Conservation (phyloP, 2,888 invertebrate species). For the Agrypnus murinus region DNA sequence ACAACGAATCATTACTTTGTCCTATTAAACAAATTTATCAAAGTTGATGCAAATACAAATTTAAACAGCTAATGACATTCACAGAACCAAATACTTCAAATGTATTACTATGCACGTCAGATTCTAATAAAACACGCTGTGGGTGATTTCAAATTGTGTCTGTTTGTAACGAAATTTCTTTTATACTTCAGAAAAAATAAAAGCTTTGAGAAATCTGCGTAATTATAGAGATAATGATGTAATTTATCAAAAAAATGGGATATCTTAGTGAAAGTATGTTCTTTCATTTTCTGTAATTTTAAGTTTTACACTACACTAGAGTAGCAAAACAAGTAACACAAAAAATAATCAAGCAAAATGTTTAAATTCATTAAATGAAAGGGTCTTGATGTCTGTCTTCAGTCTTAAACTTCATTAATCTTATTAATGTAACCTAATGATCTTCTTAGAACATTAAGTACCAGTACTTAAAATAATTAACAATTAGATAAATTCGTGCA, state of each 20-base stretch:
- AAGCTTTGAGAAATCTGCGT: slow-evolving; percentile 1
- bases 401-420: neutral
- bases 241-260: neutral
- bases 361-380: slow-evolving; percentile 1
- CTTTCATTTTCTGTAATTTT: slow-evolving; percentile 15
- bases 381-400: neutral
- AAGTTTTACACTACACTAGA: slow-evolving; percentile 1
- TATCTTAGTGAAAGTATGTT: slow-evolving; percentile 2
- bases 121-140: no score
- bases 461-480: no score
- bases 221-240: slow-evolving; percentile 13
- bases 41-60: no score
- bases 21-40: no score
- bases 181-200: neutral
- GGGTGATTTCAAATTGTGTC: no score
- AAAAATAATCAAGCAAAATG: neutral
- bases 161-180: no score
- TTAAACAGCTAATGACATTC: no score
- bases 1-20: no score
- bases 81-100: no score
- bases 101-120: no score
- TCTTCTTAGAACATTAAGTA: neutral
- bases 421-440: neutral
- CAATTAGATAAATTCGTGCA: no score
- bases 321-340: neutral